Conservation (phyloP, 2,888 invertebrate genomes). For the Temnothorax rugatulus region DNA sequence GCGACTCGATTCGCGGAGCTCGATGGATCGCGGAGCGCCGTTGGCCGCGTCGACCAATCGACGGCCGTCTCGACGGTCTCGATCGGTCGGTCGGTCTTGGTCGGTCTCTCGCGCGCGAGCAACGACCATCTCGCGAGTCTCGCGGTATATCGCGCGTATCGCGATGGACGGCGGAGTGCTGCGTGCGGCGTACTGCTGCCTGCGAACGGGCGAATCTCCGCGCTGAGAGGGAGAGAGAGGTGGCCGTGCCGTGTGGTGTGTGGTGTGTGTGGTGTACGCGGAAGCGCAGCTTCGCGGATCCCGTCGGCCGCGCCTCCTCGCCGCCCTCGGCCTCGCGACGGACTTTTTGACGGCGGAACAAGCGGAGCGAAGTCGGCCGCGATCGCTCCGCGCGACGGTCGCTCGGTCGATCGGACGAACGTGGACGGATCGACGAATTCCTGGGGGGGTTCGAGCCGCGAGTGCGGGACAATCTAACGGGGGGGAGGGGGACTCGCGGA, state of each 20-base stretch:
- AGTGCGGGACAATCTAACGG: conserved; percentile 8
- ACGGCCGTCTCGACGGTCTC: not conserved
- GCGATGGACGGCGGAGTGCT: conserved; percentile 81
- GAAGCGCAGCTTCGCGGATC: conserved; percentile 20
- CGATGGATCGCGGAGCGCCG: conserved; percentile 15
- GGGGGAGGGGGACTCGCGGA: not conserved
- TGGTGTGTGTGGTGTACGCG: conserved; percentile 14
- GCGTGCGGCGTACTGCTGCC: conserved; percentile 80
- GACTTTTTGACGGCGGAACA: not conserved
- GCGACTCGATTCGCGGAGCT: not conserved
- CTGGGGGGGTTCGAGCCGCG: conserved; percentile 8
- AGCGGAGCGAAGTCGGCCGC: conserved; percentile 49
- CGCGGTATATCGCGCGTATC: conserved; percentile 54
- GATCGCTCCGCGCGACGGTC: conserved; percentile 31
- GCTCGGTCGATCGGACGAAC: conserved; percentile 6
- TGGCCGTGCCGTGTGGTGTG: not conserved
- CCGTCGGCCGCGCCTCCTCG: conserved; percentile 28
- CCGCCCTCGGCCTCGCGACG: conserved; percentile 13
- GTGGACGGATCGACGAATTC: not conserved
- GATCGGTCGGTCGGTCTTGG: conserved; percentile 15
- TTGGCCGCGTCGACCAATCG: not conserved
- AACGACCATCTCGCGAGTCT: conserved; percentile 60
- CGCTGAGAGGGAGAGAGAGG: conserved; percentile 66
- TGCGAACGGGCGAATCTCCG: conserved; percentile 74
- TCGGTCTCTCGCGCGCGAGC: not conserved